Evolutionary conservation across 2,113 vertebrate genomes (phyloP).

Genomic region (Micromys minutus): DNA sequence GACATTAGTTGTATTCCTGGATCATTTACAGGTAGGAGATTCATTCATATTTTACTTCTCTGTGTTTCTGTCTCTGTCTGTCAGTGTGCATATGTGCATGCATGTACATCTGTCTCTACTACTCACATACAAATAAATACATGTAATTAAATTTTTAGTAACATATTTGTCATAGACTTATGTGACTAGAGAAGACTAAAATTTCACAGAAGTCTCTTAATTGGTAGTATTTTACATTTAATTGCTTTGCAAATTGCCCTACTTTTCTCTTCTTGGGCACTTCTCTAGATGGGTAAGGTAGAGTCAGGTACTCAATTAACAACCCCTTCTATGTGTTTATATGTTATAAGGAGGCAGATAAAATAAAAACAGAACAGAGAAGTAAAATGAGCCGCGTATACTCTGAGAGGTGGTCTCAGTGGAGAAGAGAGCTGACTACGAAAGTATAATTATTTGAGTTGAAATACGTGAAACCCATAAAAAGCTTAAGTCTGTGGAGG

Average conservation of each 20-base stretch:
- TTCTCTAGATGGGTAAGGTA: constrained; percentile 9
- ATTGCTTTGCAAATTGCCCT: constrained; percentile 31
- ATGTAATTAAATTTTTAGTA: neutral
- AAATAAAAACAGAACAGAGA: constrained; percentile 31
- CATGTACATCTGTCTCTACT: neutral
- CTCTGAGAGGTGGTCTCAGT: neutral
- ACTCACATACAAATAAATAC: neutral
- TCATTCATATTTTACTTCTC: neutral
- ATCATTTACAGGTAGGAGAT: neutral
- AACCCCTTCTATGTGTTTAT: neutral
- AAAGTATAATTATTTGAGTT: neutral
- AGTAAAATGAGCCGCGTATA: neutral
- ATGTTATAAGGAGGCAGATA: neutral
- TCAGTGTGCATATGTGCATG: too few relatives aligned
- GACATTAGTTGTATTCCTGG: too few relatives aligned
- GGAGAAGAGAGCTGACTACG: neutral
- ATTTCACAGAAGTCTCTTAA: neutral
- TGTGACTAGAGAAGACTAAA: constrained; percentile 4
- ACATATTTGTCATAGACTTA: neutral
- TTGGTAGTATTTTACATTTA: neutral
- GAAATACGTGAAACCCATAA: neutral
- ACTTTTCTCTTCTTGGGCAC: neutral
- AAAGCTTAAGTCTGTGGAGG: neutral
- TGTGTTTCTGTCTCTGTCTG: neutral
- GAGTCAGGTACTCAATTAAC: neutral